Percentiles rank a stretch among this genome's conserved stretches.
These are phyloP conservation scores for Thereva nobilitata DNA, from an alignment of 2,888 invertebrate species.

Conservation along the genomic window DNA sequence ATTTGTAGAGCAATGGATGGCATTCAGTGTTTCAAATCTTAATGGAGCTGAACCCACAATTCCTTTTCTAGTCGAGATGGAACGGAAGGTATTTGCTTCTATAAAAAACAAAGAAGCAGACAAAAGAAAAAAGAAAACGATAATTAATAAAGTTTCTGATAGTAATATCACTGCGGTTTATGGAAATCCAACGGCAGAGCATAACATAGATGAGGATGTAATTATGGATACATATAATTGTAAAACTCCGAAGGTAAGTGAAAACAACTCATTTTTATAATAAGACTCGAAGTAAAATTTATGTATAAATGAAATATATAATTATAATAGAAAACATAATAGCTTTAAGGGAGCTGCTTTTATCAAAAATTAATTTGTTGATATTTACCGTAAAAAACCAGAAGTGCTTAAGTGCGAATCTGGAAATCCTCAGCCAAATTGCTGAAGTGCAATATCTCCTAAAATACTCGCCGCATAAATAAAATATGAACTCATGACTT, in stretches of 20 bases:
- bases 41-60: conserved; percentile 66
- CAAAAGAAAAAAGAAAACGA: conserved; percentile 46
- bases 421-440: too few relatives aligned
- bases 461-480: too few relatives aligned
- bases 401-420: too few relatives aligned
- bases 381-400: too few relatives aligned
- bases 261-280: conserved; percentile 6
- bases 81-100: conserved; percentile 65
- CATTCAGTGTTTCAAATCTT: conserved; percentile 70
- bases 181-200: conserved; percentile 33
- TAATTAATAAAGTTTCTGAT: not conserved
- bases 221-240: conserved; percentile 48
- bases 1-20: conserved; percentile 78
- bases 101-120: conserved; percentile 58
- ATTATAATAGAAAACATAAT: too few relatives aligned
- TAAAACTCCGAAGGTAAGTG: conserved; percentile 53
- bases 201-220: conserved; percentile 45
- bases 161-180: conserved; percentile 17
- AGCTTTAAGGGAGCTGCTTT: too few relatives aligned
- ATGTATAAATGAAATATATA: not conserved
- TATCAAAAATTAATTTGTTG: too few relatives aligned
- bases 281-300: not conserved
- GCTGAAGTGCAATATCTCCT: too few relatives aligned
- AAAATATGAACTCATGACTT: too few relatives aligned
- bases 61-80: conserved; percentile 65